Conservation (phyloP, 2,888 invertebrate species). For the Mellilla xanthometata region DNA sequence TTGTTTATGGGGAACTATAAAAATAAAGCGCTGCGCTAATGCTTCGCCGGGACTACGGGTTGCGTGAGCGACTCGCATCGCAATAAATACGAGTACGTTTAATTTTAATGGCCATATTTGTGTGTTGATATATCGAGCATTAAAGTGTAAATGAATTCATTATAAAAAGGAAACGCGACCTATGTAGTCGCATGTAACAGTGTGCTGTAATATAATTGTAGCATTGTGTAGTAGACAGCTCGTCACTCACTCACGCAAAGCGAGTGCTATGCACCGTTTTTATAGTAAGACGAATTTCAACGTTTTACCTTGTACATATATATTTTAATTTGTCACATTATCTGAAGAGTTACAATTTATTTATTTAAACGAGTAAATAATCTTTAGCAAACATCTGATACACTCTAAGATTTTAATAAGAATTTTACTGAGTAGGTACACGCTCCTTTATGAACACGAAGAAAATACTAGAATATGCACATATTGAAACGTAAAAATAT, state of each 20-base stretch:
- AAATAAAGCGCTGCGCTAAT: constrained; percentile 37
- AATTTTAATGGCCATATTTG: constrained; percentile 44
- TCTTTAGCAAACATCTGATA: too few relatives aligned
- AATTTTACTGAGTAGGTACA: too few relatives aligned
- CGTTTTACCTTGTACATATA: too few relatives aligned
- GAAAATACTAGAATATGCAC: too few relatives aligned
- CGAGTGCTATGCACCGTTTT: constrained; percentile 17
- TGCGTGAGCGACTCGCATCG: constrained; percentile 45
- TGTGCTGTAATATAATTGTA: constrained; percentile 34
- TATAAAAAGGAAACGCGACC: constrained; percentile 46
- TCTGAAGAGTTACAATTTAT: too few relatives aligned
- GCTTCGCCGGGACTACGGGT: constrained; percentile 33
- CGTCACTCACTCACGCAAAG: constrained; percentile 46
- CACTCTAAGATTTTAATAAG: too few relatives aligned
- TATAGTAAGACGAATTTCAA: not conserved
- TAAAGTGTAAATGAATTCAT: constrained; percentile 54
- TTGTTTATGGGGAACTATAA: constrained; percentile 39
- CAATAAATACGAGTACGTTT: constrained; percentile 43
- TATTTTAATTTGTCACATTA: too few relatives aligned
- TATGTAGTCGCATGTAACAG: constrained; percentile 42
- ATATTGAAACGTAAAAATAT: too few relatives aligned
- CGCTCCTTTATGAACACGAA: too few relatives aligned
- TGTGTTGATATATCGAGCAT: constrained; percentile 38
- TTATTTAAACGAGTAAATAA: too few relatives aligned
- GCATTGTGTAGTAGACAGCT: constrained; percentile 45